Evolutionary conservation across 1,140 invertebrate genomes (phyloP).

Genomic region (Hyposmocoma kahamanoa): DNA sequence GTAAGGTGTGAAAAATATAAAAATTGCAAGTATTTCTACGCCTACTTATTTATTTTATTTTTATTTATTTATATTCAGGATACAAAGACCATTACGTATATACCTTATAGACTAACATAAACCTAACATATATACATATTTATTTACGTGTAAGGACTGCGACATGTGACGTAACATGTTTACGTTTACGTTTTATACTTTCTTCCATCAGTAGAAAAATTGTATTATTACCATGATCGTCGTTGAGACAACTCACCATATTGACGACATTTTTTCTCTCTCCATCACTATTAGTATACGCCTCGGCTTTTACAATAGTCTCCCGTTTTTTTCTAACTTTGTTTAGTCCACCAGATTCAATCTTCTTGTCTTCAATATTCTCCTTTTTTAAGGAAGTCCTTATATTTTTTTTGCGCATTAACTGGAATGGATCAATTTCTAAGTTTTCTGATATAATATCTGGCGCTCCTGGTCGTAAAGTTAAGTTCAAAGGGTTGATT

Average conservation of each 20-base stretch:
- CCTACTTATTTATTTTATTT: no score
- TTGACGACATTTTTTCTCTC: constrained; percentile 82
- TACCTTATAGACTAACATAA: no score
- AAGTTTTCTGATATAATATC: constrained; percentile 62
- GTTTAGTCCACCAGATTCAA: constrained; percentile 34
- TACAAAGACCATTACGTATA: no score
- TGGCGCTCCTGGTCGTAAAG: constrained; percentile 69
- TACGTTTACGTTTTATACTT: no score
- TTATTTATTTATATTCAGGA: no score
- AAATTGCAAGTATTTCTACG: no score
- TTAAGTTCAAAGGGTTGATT: constrained; percentile 82
- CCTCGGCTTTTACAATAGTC: constrained; percentile 81
- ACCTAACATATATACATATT: no score
- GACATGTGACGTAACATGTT: no score
- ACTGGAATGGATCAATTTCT: constrained; percentile 53
- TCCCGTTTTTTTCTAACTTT: constrained; percentile 75
- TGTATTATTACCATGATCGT: no score
- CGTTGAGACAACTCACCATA: constrained; percentile 80
- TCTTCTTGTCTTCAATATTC: constrained; percentile 76
- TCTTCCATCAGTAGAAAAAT: no score
- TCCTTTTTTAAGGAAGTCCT: constrained; percentile 44
- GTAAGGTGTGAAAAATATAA: no score
- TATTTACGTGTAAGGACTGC: no score
- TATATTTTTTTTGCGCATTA: constrained; percentile 40
- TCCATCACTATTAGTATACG: constrained; percentile 80